Conservation (phyloP, 2,888 invertebrate species). For the Melieria crassipennis region DNA sequence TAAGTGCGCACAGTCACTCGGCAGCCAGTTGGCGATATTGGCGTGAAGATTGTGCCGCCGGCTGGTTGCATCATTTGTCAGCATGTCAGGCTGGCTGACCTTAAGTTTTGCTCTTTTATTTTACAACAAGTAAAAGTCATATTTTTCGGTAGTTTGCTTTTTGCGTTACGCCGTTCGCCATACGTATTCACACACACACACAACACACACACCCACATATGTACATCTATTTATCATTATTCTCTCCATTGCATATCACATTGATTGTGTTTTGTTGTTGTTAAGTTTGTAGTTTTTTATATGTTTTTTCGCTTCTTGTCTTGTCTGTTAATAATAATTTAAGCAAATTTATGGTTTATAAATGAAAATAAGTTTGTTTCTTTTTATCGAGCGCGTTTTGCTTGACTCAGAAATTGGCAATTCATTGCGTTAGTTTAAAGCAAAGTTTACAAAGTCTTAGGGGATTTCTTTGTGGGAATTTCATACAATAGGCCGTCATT, state of each 20-base stretch:
- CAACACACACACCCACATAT: too few species aligned
- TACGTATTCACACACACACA: too few species aligned
- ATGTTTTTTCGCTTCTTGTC: background rate
- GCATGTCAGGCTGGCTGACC: slow-evolving; percentile 3
- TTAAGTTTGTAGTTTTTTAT: slow-evolving; percentile 5
- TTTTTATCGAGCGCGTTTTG: too few species aligned
- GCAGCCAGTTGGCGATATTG: background rate
- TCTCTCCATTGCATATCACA: background rate
- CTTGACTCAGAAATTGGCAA: too few species aligned
- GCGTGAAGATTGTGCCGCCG: slow-evolving; percentile 45
- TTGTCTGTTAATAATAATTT: background rate
- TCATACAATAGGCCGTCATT: too few species aligned
- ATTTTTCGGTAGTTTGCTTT: background rate
- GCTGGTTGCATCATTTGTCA: slow-evolving; percentile 48
- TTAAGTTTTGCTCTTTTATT: background rate
- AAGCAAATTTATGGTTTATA: too few species aligned
- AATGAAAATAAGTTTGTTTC: too few species aligned
- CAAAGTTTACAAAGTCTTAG: too few species aligned
- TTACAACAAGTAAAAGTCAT: background rate
- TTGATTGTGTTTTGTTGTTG: background rate
- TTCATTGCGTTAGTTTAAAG: too few species aligned
- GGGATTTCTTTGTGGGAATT: too few species aligned
- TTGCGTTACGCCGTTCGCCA: background rate
- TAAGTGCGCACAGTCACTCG: slow-evolving; percentile 32
- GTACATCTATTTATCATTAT: background rate